These are phyloP conservation scores for Pimephales promelas DNA, from an alignment of 2,113 vertebrate genomes.

Conservation along the genomic window DNA sequence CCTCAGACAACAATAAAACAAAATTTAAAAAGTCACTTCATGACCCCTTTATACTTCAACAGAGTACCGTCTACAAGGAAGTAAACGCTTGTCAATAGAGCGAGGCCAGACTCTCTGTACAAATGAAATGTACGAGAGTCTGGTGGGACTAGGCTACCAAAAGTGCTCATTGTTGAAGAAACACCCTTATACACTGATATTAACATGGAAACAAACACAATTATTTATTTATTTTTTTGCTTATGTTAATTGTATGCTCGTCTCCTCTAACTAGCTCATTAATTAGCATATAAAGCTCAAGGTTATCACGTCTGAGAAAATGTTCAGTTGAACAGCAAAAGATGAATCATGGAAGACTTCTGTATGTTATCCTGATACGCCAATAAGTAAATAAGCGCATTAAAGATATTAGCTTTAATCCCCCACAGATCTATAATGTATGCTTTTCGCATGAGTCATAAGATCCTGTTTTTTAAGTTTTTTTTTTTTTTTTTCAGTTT, in stretches of 20 bases:
- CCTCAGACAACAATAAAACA: too few species aligned
- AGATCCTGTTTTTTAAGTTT: neutral
- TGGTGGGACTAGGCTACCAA: neutral
- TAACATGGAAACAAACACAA: neutral
- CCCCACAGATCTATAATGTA: neutral
- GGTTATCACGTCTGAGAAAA: constrained; percentile 39
- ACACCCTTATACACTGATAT: neutral
- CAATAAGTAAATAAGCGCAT: neutral
- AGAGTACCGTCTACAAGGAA: too few species aligned
- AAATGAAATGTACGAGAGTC: too few species aligned
- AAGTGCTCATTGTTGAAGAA: neutral
- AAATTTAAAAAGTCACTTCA: too few species aligned
- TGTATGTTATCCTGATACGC: neutral
- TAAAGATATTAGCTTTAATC: constrained; percentile 8
- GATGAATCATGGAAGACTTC: neutral
- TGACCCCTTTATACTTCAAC: too few species aligned
- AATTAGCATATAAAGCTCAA: constrained; percentile 45
- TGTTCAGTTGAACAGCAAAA: neutral
- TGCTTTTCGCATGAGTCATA: constrained; percentile 7
- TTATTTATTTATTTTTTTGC: neutral
- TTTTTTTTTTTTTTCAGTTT: neutral
- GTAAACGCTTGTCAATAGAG: too few species aligned
- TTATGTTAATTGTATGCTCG: neutral
- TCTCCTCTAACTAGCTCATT: constrained; percentile 51
- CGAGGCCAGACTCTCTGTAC: too few species aligned